Conservation (phyloP, 2,888 invertebrate species). For the Plagodis pulveraria region DNA sequence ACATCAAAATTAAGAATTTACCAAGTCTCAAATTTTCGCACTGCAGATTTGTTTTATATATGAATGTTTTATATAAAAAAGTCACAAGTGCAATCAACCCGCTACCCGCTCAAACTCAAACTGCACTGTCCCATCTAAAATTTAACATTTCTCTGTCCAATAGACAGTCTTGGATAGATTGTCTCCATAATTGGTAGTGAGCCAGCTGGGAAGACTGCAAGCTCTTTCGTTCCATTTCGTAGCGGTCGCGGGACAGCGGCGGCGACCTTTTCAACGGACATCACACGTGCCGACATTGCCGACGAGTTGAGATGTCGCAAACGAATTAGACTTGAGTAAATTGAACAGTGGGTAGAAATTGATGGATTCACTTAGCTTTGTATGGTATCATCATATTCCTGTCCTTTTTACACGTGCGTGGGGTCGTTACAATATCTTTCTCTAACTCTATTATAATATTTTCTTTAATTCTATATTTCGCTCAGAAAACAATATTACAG, state of each 20-base stretch:
- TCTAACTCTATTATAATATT: too few relatives aligned
- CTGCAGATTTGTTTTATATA: background rate
- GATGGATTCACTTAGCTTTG: background rate
- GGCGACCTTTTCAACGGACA: slow-evolving; percentile 30
- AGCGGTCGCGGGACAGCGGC: slow-evolving; percentile 27
- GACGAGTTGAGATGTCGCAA: slow-evolving; percentile 16
- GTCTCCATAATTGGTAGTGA: slow-evolving; percentile 57
- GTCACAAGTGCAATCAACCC: background rate
- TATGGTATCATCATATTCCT: too few relatives aligned
- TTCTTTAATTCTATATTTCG: too few relatives aligned
- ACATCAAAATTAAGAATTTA: too few relatives aligned
- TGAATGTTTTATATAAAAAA: too few relatives aligned
- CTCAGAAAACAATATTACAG: too few relatives aligned
- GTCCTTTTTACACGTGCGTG: too few relatives aligned
- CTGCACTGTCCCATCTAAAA: slow-evolving; percentile 38
- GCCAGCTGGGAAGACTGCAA: slow-evolving; percentile 16
- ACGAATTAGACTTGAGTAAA: background rate
- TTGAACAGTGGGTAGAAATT: background rate
- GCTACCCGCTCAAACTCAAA: slow-evolving; percentile 19
- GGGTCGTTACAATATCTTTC: too few relatives aligned
- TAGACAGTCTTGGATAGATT: slow-evolving; percentile 51
- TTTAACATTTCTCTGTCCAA: slow-evolving; percentile 57
- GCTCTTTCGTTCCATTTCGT: slow-evolving; percentile 9
- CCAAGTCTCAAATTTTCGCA: background rate
- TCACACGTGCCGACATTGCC: slow-evolving; percentile 9